These are phyloP conservation scores for Noctuana brunneofusca DNA, from an alignment of 2,888 invertebrate genomes.

Conservation along the genomic window DNA sequence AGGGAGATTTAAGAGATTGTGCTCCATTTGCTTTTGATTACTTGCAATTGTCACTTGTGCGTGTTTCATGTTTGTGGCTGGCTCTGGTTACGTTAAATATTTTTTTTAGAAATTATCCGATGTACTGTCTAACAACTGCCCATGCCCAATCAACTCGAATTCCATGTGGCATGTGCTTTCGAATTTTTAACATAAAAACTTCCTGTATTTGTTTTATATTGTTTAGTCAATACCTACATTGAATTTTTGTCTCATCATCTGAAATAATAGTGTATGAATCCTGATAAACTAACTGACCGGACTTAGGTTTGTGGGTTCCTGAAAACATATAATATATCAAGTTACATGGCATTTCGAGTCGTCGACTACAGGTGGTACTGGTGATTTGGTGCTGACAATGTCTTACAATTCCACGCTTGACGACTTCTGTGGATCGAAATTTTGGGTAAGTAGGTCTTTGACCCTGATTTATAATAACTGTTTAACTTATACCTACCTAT, in stretches of 20 bases:
- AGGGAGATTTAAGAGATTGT: too few species aligned
- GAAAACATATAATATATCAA: slow-evolving; percentile 1
- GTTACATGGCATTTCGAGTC: slow-evolving; percentile 38
- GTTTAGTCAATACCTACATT: not conserved
- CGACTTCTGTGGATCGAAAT: slow-evolving; percentile 89
- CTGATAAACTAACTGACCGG: slow-evolving; percentile 1
- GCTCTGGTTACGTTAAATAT: too few species aligned
- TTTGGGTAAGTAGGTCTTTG: slow-evolving; percentile 87
- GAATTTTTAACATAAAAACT: not conserved
- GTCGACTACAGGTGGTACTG: slow-evolving; percentile 24
- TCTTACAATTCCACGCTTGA: slow-evolving; percentile 85
- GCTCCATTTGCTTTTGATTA: too few species aligned
- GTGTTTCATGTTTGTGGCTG: too few species aligned
- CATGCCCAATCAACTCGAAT: not conserved
- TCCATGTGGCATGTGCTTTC: slow-evolving; percentile 1
- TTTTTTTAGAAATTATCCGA: too few species aligned
- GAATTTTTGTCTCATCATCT: not conserved
- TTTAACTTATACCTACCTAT: not conserved
- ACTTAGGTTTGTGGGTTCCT: not conserved
- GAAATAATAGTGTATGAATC: not conserved
- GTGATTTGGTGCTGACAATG: slow-evolving; percentile 67
- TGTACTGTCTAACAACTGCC: too few species aligned
- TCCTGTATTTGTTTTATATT: not conserved
- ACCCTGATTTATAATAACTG: slow-evolving; percentile 40
- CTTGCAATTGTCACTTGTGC: too few species aligned